Conservation (phyloP, 2,113 vertebrate genomes). For the Pyrgilauda ruficollis region DNA sequence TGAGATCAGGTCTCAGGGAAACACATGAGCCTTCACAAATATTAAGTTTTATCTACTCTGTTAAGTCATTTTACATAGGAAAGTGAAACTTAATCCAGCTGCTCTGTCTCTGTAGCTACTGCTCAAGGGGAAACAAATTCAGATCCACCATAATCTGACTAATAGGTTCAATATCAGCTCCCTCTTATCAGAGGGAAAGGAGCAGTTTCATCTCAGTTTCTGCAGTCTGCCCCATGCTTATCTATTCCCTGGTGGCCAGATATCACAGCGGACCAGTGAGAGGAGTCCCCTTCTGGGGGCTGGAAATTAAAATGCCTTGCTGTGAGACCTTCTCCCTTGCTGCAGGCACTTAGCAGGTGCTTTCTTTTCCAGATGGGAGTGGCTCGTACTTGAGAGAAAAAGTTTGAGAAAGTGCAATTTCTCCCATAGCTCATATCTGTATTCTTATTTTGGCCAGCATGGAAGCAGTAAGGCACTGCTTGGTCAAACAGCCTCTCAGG, state of each 20-base stretch:
- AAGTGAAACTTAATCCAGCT: conserved; percentile 48
- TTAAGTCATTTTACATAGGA: conserved; percentile 61
- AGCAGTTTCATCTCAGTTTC: conserved; percentile 40
- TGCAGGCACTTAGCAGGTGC: neutral
- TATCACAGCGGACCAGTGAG: neutral
- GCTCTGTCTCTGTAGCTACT: conserved; percentile 21
- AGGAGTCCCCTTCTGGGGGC: neutral
- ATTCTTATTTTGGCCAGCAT: neutral
- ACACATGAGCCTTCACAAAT: conserved; percentile 47
- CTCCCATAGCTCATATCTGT: neutral
- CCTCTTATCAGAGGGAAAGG: conserved; percentile 8
- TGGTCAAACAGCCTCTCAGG: accelerated
- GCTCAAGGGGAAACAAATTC: conserved; percentile 47
- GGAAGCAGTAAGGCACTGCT: neutral
- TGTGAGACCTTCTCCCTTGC: neutral
- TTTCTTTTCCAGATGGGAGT: neutral
- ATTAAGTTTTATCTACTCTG: conserved; percentile 52
- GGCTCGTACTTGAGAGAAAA: neutral
- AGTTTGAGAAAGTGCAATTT: neutral
- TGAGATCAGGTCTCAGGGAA: conserved; percentile 49
- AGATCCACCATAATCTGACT: conserved; percentile 44
- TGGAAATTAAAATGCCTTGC: neutral
- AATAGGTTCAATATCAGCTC: conserved; percentile 39
- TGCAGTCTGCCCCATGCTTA: neutral
- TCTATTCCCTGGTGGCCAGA: neutral